These are phyloP conservation scores for Charanyca ferruginea DNA, from an alignment of 2,888 invertebrate genomes.

Conservation along the genomic window DNA sequence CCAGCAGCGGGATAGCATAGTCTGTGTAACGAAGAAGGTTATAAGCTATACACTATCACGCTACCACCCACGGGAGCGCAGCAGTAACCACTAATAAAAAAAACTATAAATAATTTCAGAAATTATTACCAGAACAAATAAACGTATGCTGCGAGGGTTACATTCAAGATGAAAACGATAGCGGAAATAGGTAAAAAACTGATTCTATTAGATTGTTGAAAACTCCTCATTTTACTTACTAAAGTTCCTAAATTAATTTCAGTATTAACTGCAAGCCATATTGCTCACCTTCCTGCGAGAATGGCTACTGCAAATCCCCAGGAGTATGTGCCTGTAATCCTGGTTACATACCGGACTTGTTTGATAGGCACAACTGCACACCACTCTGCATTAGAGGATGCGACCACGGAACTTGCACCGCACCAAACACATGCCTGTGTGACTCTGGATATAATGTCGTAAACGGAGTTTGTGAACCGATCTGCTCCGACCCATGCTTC, in stretches of 20 bases:
- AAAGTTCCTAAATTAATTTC: constrained; percentile 19
- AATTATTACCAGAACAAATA: constrained; percentile 48
- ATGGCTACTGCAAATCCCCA: constrained; percentile 65
- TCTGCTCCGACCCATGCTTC: constrained; percentile 38
- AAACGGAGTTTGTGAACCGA: constrained; percentile 34
- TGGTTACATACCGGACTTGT: constrained; percentile 54
- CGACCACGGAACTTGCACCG: constrained; percentile 52
- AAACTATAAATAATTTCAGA: constrained; percentile 56
- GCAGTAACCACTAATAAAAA: no score
- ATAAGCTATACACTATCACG: no score
- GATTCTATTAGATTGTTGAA: not conserved
- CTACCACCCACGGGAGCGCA: no score
- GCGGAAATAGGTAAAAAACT: constrained; percentile 47
- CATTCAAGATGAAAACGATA: constrained; percentile 42
- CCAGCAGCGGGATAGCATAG: no score
- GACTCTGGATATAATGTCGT: constrained; percentile 33
- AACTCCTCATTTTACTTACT: not conserved
- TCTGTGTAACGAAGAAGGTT: no score
- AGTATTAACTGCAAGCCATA: constrained; percentile 63
- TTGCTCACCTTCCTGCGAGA: constrained; percentile 61
- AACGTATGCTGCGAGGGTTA: constrained; percentile 66
- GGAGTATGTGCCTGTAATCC: constrained; percentile 62
- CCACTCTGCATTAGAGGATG: constrained; percentile 64
- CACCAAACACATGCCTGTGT: constrained; percentile 53
- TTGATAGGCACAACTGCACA: constrained; percentile 44